Percentiles rank a stretch among this genome's conserved stretches.
Conservation (phyloP, 2,797 vertebrate species). For the Dallia pectoralis region DNA sequence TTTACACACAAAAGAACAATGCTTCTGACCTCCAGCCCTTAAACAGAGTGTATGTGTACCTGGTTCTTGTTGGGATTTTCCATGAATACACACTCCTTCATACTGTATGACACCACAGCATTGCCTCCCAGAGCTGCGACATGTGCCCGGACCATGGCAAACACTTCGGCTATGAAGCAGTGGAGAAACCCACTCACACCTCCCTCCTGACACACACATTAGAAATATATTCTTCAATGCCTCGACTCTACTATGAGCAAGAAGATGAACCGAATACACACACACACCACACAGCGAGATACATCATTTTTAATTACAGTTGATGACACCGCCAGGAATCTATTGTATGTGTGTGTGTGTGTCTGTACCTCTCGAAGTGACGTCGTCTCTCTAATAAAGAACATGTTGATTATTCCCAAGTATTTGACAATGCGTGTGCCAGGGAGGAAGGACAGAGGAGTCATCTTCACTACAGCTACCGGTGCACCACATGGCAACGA, state of each 20-base stretch:
- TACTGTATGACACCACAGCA: conserved; percentile 96
- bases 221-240: not conserved
- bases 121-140: conserved; percentile 97
- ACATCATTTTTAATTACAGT: not conserved
- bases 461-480: conserved; percentile 95
- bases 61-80: conserved; percentile 99
- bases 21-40: not conserved
- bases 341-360: not conserved
- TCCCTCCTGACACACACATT: conserved; percentile 81
- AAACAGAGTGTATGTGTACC: conserved; percentile 66
- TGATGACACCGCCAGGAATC: not conserved
- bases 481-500: conserved; percentile 75
- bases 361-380: conserved; percentile 89
- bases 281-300: not conserved
- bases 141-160: conserved; percentile 96
- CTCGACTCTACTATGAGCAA: not conserved
- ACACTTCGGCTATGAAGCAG: conserved; percentile 95
- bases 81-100: conserved; percentile 99
- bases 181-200: conserved; percentile 98
- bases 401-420: conserved; percentile 99
- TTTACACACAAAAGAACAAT: not conserved
- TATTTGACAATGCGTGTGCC: conserved; percentile 95
- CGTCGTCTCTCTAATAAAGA: conserved; percentile 97
- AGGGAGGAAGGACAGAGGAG: conserved; percentile 93
- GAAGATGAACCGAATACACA: not conserved